Base-by-base conservation (phyloP, 2,113 vertebrate genomes). In the Triplophysa dalaica region DNA sequence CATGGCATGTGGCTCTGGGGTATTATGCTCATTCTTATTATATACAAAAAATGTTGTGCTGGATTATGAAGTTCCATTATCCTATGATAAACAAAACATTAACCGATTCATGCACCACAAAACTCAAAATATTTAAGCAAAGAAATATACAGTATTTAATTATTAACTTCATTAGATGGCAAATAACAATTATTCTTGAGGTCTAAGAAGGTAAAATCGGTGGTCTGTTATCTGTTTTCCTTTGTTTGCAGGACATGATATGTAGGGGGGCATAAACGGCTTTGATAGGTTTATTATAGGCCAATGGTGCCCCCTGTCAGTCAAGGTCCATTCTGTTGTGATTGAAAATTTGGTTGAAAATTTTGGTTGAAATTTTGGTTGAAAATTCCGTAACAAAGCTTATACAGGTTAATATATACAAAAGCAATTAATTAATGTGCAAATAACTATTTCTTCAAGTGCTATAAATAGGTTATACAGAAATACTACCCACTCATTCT, bases 181-280 rank as follows among this genome's bases (percentile, higher is more conserved):
- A 67, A 63, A 63, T 6, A 22, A 9, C 52, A 73, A 50, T 67
- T 41, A 56, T 75, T 62, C 24, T 62, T 33, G 68, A 72, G 7
- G 26, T 16, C 52, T 63, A 66, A 78, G 61, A 38, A 26, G 56
- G 13, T 85, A 78, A 80, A 68, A 75, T 85, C 69, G 78, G n/a
- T 22, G 17, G 56, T 52, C 78, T 81, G 80, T 61, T 78, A 79
- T 74, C 75, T 68, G 33, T 19, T 67, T 60, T 70, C 14, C 62
- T 73, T 24, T 63, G 22, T 13, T 68, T 52, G 48, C 56, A 56
- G 56, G 21, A 12, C 63, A 43, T 43, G 62, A 45, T 54, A 26
- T 54, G 29, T 22, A 19, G 22, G 21, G 19, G 24, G 14, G 9
- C 14, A 2, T 33, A 24, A 70, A 45, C 7, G 70, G 56, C 24